A percentile compares a stretch with the other conserved stretches of the same genome.
Evolutionary conservation across 2,888 invertebrate species (phyloP).

Genomic region (Bedellia somnulentella): DNA sequence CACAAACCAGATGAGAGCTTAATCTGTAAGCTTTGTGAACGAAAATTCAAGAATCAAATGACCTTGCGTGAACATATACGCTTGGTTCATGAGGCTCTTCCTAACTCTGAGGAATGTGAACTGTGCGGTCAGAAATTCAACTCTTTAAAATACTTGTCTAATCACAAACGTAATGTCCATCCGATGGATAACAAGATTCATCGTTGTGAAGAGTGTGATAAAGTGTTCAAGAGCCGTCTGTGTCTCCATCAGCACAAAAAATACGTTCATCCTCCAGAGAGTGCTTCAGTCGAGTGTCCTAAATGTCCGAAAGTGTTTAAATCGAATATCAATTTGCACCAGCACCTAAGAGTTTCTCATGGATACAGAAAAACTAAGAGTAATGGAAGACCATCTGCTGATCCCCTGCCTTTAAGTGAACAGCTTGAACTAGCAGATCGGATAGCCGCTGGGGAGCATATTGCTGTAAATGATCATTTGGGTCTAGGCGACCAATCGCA

Average conservation of each 20-base stretch:
- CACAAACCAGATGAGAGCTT: slow-evolving; percentile 14
- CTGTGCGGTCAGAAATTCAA: slow-evolving; percentile 22
- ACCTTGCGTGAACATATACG: slow-evolving; percentile 20
- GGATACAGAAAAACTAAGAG: slow-evolving; percentile 5
- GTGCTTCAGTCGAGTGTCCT: slow-evolving; percentile 18
- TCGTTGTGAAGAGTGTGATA: slow-evolving; percentile 17
- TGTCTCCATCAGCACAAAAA: slow-evolving; percentile 22
- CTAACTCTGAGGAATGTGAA: slow-evolving; percentile 19
- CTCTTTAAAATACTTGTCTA: slow-evolving; percentile 19
- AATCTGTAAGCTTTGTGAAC: slow-evolving; percentile 15
- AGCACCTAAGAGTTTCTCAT: slow-evolving; percentile 19
- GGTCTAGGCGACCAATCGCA: no score
- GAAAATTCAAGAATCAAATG: slow-evolving; percentile 18
- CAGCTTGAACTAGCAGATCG: no score
- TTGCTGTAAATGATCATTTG: no score
- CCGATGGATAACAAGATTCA: slow-evolving; percentile 19
- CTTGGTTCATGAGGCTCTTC: slow-evolving; percentile 20
- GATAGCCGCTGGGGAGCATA: no score
- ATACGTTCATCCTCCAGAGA: slow-evolving; percentile 20
- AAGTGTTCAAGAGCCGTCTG: slow-evolving; percentile 19
- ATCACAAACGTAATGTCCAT: slow-evolving; percentile 24
- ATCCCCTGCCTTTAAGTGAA: no score
- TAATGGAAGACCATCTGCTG: no score
- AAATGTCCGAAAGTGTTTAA: slow-evolving; percentile 22
- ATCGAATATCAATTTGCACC: slow-evolving; percentile 17